Evolutionary conservation across 2,888 invertebrate genomes (phyloP), one percentile per base, ranked within the genome.

Genomic region (Andrena hattorfiana): DNA sequence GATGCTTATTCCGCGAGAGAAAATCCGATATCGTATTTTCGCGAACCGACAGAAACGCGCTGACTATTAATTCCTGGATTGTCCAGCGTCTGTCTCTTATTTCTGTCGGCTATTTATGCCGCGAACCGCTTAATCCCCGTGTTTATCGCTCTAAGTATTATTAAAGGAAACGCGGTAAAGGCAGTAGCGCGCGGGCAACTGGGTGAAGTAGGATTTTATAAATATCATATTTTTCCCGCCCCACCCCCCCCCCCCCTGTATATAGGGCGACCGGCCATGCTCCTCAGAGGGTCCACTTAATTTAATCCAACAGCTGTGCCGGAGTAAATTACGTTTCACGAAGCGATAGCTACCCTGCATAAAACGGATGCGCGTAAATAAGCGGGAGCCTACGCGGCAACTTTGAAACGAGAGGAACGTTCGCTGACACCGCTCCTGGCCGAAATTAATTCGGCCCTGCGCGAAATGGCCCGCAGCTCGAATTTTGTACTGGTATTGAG

Each of bases 1-100:
- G 62, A 73, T 51, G 60, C 59, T 80, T 67, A 35, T 63, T 82
- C 26, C 20, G 10, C 56, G 30, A 68, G 62, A 48, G 56, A 56
- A 64, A 81, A 81, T 81, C 68, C 77, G 64, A 74, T 81, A 85
- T 81, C 77, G 77, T 81, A 68, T 71, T 77, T 77, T 70, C 71
- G 64, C 26, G 68, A 71, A 23, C 23, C 71, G 71, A 56, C 71
- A 28, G 59, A 66, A 74, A 74, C 68, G 26, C 60, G 20, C 10
- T 16, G 49, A 77, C 63, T 77, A 74, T 77, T 74, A 54, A 74
- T 81, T 66, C 73, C n/a, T 13, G 32, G 20, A 75, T 54, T 71
- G 42, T 23, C 63, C 13, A 1, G 8, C 16, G 23, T n/a, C 26
- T 69, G 16, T 26, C 26, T 54, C n/a, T 60, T 23, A 60, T 62